Conservation (phyloP, 2,797 vertebrate genomes). For the Natrix natrix region DNA sequence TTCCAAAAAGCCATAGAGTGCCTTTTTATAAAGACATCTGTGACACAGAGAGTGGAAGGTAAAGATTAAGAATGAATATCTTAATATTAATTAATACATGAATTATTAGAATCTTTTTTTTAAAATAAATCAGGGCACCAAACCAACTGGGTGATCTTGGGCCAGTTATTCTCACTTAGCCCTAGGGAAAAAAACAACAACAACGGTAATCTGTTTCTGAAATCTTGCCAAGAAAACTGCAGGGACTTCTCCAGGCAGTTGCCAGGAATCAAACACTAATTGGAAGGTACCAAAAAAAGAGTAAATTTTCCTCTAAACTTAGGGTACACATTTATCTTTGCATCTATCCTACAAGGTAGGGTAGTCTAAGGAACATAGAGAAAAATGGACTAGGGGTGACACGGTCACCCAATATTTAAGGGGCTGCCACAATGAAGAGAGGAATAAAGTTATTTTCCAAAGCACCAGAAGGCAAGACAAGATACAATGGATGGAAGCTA, state of each 20-base stretch:
- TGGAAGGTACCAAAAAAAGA: not conserved
- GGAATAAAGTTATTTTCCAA: too few species aligned
- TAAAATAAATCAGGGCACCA: not conserved
- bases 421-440: too few species aligned
- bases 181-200: not conserved
- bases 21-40: conserved; percentile 65
- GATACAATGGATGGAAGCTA: too few species aligned
- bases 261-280: not conserved
- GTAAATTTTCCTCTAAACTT: not conserved
- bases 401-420: too few species aligned
- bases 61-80: conserved; percentile 7
- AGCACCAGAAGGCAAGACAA: too few species aligned
- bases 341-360: not conserved
- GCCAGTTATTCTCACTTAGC: not conserved
- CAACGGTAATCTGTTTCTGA: not conserved
- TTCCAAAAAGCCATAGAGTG: conserved; percentile 64
- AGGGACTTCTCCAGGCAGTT: not conserved
- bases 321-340: not conserved
- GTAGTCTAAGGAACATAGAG: not conserved
- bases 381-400: too few species aligned
- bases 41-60: conserved; percentile 56
- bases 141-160: not conserved
- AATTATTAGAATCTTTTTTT: not conserved
- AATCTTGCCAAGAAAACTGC: not conserved
- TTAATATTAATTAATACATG: not conserved